Conservation (phyloP, 2,888 invertebrate genomes). For the Nemotelus pantherinus region DNA sequence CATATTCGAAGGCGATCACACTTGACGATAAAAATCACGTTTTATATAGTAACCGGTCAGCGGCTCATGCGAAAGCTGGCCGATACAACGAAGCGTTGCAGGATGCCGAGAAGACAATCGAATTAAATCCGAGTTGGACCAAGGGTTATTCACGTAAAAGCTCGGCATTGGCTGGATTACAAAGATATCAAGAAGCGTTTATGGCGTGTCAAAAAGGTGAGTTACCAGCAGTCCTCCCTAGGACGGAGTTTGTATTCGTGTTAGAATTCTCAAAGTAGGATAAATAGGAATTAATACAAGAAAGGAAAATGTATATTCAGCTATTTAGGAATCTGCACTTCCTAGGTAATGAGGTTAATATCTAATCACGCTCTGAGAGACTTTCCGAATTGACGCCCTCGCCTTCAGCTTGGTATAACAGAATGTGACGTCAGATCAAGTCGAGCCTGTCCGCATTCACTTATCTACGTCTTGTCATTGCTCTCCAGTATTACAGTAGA, state of each 20-base stretch:
- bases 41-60: constrained; percentile 90
- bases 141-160: constrained; percentile 92
- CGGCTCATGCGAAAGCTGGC: constrained; percentile 85
- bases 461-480: too few relatives aligned
- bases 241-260: too few relatives aligned
- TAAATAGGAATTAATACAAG: background rate
- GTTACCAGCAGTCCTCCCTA: constrained; percentile 33
- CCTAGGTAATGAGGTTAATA: too few relatives aligned
- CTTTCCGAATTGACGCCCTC: too few relatives aligned
- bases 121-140: constrained; percentile 84
- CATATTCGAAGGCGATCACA: constrained; percentile 83
- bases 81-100: constrained; percentile 79
- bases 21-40: constrained; percentile 87
- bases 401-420: too few relatives aligned
- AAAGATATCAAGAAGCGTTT: constrained; percentile 78
- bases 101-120: constrained; percentile 86
- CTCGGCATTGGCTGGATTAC: constrained; percentile 81
- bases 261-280: background rate
- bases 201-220: constrained; percentile 76
- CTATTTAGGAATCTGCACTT: too few relatives aligned
- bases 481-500: too few relatives aligned
- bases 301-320: too few relatives aligned
- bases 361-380: too few relatives aligned
- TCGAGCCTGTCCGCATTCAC: too few relatives aligned
- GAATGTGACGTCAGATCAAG: too few relatives aligned